These are phyloP conservation scores for Regulus satrapa DNA, from an alignment of 2,113 vertebrate genomes.

Conservation along the genomic window DNA sequence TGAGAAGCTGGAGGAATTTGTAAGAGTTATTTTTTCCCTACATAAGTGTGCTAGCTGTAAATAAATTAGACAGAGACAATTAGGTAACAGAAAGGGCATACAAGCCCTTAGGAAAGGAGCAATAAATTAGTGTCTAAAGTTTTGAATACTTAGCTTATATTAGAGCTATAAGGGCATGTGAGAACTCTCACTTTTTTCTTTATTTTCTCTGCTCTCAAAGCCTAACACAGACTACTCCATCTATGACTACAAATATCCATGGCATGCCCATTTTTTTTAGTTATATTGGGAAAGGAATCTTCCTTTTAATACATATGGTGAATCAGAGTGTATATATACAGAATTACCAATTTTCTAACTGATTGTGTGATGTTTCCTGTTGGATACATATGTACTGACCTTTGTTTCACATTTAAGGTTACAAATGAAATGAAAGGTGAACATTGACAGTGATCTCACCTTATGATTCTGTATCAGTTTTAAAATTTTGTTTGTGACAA, in stretches of 20 bases:
- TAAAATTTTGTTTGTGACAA: neutral
- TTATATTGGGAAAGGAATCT: neutral
- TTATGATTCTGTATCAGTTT: neutral
- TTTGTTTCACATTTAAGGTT: neutral
- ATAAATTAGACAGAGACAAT: neutral
- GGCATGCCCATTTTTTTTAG: neutral
- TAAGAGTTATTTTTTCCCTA: neutral
- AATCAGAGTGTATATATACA: neutral
- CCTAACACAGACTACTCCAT: neutral
- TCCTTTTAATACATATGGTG: neutral
- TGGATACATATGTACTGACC: neutral
- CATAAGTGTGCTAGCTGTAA: neutral
- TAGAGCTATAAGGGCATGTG: neutral
- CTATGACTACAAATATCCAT: neutral
- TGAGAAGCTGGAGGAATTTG: neutral
- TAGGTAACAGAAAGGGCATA: neutral
- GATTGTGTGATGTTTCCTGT: neutral
- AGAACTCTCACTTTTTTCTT: neutral
- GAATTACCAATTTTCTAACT: neutral
- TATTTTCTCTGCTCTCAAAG: neutral
- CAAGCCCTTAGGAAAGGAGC: neutral
- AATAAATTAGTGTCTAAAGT: neutral
- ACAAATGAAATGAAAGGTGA: neutral
- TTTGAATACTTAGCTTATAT: neutral
- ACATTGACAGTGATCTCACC: neutral